Base-by-base conservation (phyloP, 2,113 vertebrate genomes). In the Lucifuga dentata region DNA sequence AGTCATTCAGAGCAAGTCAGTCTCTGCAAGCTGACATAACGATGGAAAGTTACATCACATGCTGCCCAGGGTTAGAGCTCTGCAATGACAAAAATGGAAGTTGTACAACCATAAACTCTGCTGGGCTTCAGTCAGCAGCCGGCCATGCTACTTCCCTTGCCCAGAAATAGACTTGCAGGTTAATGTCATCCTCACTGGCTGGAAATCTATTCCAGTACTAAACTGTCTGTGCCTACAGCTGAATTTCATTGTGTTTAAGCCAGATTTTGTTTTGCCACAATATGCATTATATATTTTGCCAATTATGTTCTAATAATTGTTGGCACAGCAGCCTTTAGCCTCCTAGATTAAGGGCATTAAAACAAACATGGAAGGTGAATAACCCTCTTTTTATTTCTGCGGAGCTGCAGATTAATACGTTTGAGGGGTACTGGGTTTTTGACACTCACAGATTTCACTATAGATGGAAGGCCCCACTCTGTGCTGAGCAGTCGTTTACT, bases 401-500 rank as follows among this genome's bases (percentile, higher is more conserved):
- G 2, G 43, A 5, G 26, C 13, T 38, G 44, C 19, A 35, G 38
- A 20, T 8, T 5, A 44, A 17, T 20, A 17, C 16, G 17, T 11
- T 11, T 9, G 20, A 45, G 20, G 1, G 3, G 15, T 8, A 46
- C 38, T 13, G 13, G 29, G 10, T 0, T 19, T 59, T 50, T 12
- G 2, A 32, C 0, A 93, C 95, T 72, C 76, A 99, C 98, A 5
- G 96, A 95, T 86, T 96, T 98, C 39, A 98, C 98, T n/a, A 99
- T 93, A 39, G 95, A 93, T 0, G 98, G 98, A 48, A 99, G 94
- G 1, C 98, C 97, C 98, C 98, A 99, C 56, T 99, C 96, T 0
- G 98, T 98, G 83, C 96, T 97, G 57, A 99, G 97, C 3, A 99
- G 92, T 0, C 97, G 76, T 78, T 95, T 94, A 84, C 97, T 99